Evolutionary conservation across 2,797 vertebrate species (phyloP), one percentile per base, ranked within the genome.

Genomic region (Notolepis coatsorum): DNA sequence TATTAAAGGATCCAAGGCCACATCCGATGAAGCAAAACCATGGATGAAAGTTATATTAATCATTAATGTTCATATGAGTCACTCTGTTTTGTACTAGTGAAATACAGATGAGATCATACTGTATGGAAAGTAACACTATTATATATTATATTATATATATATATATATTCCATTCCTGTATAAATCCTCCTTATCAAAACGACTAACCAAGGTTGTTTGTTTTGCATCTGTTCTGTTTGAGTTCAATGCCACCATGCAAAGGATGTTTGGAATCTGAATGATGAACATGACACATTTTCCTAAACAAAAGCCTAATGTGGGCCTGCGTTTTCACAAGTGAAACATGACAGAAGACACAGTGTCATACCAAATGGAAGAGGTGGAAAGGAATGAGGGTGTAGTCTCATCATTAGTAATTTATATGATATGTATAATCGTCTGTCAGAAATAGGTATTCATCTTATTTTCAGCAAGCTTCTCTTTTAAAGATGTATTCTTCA

Each of bases 401-500:
- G 88, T 85, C 76, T 75, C 43, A 71, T 73, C 73, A 71, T 70
- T 51, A 52, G 83, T 83, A 85, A 81, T 83, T 90, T 87, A 84
- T 82, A 71, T 79, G 75, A 84, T 78, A 61, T 68, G 78, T 85
- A 82, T 88, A 89, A 85, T 86, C 57, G 72, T 62, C 68, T 80
- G 84, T 79, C 75, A 82, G 78, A 86, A 86, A 88, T 85, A 84
- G 82, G 77, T 72, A 72, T 71, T 71, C 56, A 49, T 84, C 73
- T 81, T 88, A 80, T 82, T 87, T 84, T 78, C 77, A 75, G 69
- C 64, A 57, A 73, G 78, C 77, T 52, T 74, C 68, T 79, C 80
- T 86, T 88, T n/a, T 81, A 86, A 80, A 88, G 83, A 87, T 77
- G 52, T 75, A 71, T 85, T 88, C 77, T 85, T 84, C 79, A 86